Base-by-base conservation (phyloP, 2,113 vertebrate species). In the Brienomyrus longianalis region DNA sequence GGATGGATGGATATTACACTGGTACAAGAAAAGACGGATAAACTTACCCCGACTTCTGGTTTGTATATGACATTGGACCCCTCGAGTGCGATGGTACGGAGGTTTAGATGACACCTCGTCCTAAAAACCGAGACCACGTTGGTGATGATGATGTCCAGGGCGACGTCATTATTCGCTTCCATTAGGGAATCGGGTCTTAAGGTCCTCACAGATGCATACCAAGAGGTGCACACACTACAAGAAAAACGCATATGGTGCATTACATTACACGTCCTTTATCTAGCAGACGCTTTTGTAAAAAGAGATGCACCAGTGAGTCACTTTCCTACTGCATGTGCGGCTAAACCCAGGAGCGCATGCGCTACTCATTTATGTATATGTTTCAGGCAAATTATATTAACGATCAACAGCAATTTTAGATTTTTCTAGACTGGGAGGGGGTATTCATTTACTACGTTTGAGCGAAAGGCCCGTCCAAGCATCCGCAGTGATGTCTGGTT, bases 71-170 rank as follows among this genome's bases (percentile, higher is more conserved):
- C 98, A 91, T 99, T 99, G 94, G 93, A 95, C 93, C 98, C 98
- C 89, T 99, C 98, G 92, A 99, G 97, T 87, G 98, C 98, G 31
- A 99, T 99, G 91, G 98, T 99, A 91, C 98, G 96, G 93, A 99
- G 95, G 95, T 99, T 99, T 94, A 99, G 97, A 96, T 99, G 98
- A 92, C 98, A 99, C 96, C 98, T 97, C 93, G 97, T 98, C 97
- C 97, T 97, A 96, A 99, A 99, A 91, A 98, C 98, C 91, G 98
- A 98, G 93, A 99, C 98, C 94, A 99, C 98, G 39, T 99, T 99
- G 93, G 98, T 98, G 95, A 99, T 94, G 94, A 99, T 97, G 95
- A 99, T 99, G 96, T 99, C 98, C 95, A 99, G 94, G 93, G 98
- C 97, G 93, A 98, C 97, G 93, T 99, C 98, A 93, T 97, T 98